Evolutionary conservation across 2,888 invertebrate genomes (phyloP).

Genomic region (Nasonia oneida): DNA sequence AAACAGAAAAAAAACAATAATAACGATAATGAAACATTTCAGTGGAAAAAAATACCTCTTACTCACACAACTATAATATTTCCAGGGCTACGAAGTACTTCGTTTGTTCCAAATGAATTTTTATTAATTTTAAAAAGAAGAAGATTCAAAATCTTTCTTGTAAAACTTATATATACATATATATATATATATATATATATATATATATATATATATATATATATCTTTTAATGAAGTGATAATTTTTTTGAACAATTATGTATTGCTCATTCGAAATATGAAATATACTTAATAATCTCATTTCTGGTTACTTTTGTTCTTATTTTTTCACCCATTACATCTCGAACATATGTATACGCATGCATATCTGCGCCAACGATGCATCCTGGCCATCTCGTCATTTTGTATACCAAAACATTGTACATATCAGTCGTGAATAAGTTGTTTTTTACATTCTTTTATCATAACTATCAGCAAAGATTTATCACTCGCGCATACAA

Average conservation of each 20-base stretch:
- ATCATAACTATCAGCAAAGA: too few species aligned
- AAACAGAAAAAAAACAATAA: neutral
- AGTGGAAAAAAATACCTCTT: constrained; percentile 32
- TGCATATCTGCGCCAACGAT: neutral
- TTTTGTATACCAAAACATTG: neutral
- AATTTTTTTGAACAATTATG: constrained; percentile 54
- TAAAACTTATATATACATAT: constrained; percentile 18
- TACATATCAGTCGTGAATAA: constrained; percentile 1
- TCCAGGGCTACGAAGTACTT: constrained; percentile 58
- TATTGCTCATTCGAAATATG: constrained; percentile 54
- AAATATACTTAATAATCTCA: constrained; percentile 59
- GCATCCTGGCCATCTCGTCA: neutral
- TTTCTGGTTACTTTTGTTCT: constrained; percentile 48
- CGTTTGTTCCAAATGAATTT: constrained; percentile 51
- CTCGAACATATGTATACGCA: neutral
- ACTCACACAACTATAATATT: constrained; percentile 29
- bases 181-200: too few species aligned
- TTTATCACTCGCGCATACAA: too few species aligned
- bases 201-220: neutral
- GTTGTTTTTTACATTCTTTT: neutral
- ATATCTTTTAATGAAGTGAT: constrained; percentile 38
- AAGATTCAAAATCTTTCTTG: constrained; percentile 52
- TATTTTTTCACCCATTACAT: constrained; percentile 52
- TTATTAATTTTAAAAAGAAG: constrained; percentile 35
- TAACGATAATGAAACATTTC: constrained; percentile 33